Base-by-base conservation (phyloP, 1,140 invertebrate species). In the Neoseiulus cucumeris region DNA sequence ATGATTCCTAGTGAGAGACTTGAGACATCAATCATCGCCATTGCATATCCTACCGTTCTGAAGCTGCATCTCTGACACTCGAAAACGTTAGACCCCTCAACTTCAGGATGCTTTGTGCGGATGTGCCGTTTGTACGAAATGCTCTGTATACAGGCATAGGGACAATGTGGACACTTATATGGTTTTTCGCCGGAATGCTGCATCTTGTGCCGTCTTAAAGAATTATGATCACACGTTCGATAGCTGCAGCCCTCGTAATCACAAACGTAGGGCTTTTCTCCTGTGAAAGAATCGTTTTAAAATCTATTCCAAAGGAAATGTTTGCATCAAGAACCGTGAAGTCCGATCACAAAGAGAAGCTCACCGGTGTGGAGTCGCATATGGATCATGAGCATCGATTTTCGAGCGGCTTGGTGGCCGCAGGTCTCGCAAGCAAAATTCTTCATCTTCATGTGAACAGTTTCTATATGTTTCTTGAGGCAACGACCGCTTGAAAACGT, bases 231-330 rank as follows among this genome's bases (percentile, higher is more conserved):
- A 1, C 83, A 80, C 5, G 85, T 83, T 2, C 79, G 76, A 74
- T 89, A 91, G 7, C 78, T 76, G 75, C 90, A 93, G 22, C 51
- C 51, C 5, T 25, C 51, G 42, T 79, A 74, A 33, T 83, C 79
- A 72, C 90, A 93, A 25, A 80, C 77, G 73, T 88, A 91, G 0
- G 87, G 87, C 72, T 89, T 89, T 68, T 86, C 84, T 18, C 51
- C 51, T 59, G 33, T 9, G 33, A 39, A 9, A 39, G 9, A 39
- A n/a, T n/a, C n/a, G n/a, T n/a, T n/a, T n/a, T n/a, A n/a, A n/a
- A 9, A 39, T 39, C 33, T 9, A 9, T 9, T 39, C 33, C 4
- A 39, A 9, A 9, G 33, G 33, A 39, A 39, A 6, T 39, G 4
- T 39, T 39, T 39, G 33, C 33, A n/a, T n/a, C n/a, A n/a, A n/a